Percentiles rank a stretch among this genome's conserved stretches.
These are phyloP conservation scores for Ptiloglossa arizonensis DNA, from an alignment of 1,140 invertebrate species.

Conservation along the genomic window DNA sequence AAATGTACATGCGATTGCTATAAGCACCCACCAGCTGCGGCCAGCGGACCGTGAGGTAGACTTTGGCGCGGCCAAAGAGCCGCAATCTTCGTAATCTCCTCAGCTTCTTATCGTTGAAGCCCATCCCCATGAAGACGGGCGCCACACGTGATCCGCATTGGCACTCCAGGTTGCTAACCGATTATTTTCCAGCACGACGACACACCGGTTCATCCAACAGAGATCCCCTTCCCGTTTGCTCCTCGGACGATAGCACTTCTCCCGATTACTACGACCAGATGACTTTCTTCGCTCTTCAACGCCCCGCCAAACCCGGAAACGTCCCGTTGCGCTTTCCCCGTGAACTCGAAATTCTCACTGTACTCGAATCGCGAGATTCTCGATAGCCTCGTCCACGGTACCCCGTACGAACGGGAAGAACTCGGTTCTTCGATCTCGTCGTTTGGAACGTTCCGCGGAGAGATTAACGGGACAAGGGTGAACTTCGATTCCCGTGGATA, in stretches of 20 bases:
- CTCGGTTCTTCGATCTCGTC: neutral
- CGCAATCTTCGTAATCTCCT: constrained; percentile 83
- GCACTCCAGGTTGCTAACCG: constrained; percentile 79
- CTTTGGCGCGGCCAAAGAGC: constrained; percentile 85
- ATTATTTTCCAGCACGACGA: constrained; percentile 63
- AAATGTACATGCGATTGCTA: constrained; percentile 45
- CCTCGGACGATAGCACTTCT: neutral
- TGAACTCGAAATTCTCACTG: neutral
- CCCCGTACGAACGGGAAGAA: too few relatives aligned
- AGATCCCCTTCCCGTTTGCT: neutral
- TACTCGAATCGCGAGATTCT: too few relatives aligned
- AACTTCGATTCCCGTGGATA: neutral
- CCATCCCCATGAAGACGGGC: constrained; percentile 82
- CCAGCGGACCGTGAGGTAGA: constrained; percentile 85
- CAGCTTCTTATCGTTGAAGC: constrained; percentile 84
- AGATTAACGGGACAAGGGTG: neutral
- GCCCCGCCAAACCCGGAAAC: neutral
- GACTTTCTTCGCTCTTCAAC: neutral
- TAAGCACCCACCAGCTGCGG: constrained; percentile 83
- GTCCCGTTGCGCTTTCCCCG: constrained; percentile 3
- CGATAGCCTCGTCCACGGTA: too few relatives aligned
- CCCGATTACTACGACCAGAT: too few relatives aligned
- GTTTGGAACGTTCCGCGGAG: neutral
- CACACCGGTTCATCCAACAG: constrained; percentile 54
- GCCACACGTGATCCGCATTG: constrained; percentile 80